Percentiles rank a stretch among this genome's conserved stretches.
phyloP scores from a whole-genome alignment of 2,113 vertebrate genomes.

The Gopherus evgoodei region DNA sequence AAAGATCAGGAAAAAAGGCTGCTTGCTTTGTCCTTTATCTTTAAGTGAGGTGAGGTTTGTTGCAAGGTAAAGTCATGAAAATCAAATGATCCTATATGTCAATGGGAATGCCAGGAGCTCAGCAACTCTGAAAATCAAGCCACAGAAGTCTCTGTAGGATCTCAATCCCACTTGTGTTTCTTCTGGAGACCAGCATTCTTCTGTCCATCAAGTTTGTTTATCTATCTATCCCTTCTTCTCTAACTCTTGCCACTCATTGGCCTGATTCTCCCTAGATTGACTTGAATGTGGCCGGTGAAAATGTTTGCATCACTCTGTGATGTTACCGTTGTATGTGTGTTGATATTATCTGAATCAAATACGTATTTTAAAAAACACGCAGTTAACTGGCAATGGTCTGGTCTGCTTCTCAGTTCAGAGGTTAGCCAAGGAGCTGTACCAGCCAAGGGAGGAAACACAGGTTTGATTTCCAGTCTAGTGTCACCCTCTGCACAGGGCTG shows the following conservation, averaged over 20 bases:
- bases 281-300: neutral
- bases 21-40: neutral
- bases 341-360: neutral
- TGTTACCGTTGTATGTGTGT: neutral
- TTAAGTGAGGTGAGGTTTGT: neutral
- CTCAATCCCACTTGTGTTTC: neutral
- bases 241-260: neutral
- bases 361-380: too few species aligned
- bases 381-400: too few species aligned
- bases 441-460: neutral
- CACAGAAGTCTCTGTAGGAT: neutral
- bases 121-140: neutral
- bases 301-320: neutral
- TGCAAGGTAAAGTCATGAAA: neutral
- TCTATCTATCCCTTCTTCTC: neutral
- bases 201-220: neutral
- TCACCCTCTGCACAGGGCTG: neutral
- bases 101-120: neutral
- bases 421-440: neutral
- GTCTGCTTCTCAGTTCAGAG: neutral
- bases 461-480: neutral
- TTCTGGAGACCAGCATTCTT: neutral
- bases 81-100: neutral
- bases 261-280: neutral
- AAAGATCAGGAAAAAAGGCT: neutral